Percentiles rank a stretch among this genome's conserved stretches.
These are phyloP conservation scores for Oegoconia quadripuncta DNA, from an alignment of 2,888 invertebrate species.

Conservation along the genomic window DNA sequence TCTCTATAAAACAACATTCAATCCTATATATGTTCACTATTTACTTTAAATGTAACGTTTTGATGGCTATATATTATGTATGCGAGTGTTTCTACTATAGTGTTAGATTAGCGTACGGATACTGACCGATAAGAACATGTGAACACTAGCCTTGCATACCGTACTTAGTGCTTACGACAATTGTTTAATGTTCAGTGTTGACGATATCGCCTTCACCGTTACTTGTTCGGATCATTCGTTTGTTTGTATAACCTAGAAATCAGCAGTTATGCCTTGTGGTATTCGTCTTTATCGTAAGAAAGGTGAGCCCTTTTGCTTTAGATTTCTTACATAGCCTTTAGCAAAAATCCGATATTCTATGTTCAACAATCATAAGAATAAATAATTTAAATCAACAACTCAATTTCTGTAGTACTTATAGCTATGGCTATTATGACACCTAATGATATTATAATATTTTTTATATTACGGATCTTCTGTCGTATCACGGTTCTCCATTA, in stretches of 20 bases:
- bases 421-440: no score
- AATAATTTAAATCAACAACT: no score
- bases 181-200: constrained; percentile 63
- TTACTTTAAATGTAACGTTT: no score
- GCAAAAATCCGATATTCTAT: no score
- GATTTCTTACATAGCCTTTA: no score
- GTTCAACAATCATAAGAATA: no score
- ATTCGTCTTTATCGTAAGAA: constrained; percentile 50
- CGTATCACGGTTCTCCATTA: constrained; percentile 9
- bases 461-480: no score
- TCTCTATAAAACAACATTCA: background rate
- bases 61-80: no score
- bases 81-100: background rate
- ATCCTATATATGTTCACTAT: no score
- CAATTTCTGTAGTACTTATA: no score
- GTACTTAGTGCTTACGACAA: constrained; percentile 40
- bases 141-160: constrained; percentile 39
- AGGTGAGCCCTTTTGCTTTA: constrained; percentile 29
- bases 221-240: constrained; percentile 46
- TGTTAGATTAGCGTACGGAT: constrained; percentile 23
- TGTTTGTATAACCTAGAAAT: constrained; percentile 23
- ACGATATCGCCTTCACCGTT: constrained; percentile 54
- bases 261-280: constrained; percentile 47
- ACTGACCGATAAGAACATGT: constrained; percentile 63
- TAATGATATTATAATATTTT: no score